Base-by-base conservation (phyloP, 2,888 invertebrate genomes). In the Seladonia tumulorum region DNA sequence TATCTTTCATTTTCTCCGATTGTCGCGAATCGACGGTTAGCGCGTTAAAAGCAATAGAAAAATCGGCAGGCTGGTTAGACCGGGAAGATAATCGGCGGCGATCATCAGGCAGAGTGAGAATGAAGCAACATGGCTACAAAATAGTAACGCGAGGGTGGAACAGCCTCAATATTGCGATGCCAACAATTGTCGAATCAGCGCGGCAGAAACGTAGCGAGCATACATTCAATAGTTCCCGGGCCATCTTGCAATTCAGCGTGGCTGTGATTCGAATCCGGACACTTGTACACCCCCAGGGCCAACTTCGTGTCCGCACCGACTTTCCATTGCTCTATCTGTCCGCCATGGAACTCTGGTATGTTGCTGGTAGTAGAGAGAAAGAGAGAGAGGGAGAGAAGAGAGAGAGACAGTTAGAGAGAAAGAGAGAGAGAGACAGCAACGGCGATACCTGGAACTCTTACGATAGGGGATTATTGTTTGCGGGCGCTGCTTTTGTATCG, bases 141-240 rank as follows among this genome's bases (percentile, higher is more conserved):
- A 68, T 68, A 35, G 63, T 60, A 45, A 29, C 77, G 57, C 35
- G 53, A 57, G 72, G 76, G 76, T 66, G 4, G 63, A 8, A 29
- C 63, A 49, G 76, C 42, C n/a, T 72, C 72, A 39, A 73, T 70
- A 60, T 85, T 77, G 74, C 77, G 77, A 83, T 73, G 77, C 57
- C 83, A 84, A 84, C 84, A 84, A 85, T 85, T 66, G 79, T 83
- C 75, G 78, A 85, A 84, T 85, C 78, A 84, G 76, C 84, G 72
- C 63, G 75, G 57, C 77, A 84, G 84, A 83, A 85, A 84, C 75
- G 84, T 83, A 83, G 78, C 84, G 45, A 70, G 84, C 74, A 82
- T 83, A 82, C 75, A 70, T 83, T 84, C 84, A 60, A 84, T 57
- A 76, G 73, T 85, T 85, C 75, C 63, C 49, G 75, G 63, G 68